Conservation (phyloP, 1,140 invertebrate genomes). For the Epicauta chinensis region DNA sequence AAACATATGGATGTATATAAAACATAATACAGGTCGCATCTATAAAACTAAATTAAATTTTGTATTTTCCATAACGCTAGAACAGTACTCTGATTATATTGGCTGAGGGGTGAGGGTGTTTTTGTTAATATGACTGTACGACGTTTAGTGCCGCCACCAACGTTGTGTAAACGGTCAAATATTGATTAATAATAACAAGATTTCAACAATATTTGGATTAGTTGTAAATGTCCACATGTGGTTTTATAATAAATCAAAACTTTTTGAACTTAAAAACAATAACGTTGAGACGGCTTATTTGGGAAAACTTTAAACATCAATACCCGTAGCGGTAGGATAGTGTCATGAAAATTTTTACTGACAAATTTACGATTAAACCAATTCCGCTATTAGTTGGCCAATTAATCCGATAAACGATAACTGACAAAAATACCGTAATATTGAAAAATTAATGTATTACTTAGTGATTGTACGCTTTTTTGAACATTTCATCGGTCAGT, state of each 20-base stretch:
- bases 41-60: slow-evolving; percentile 37
- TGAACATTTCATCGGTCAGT: slow-evolving; percentile 15
- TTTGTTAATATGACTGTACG: slow-evolving; percentile 2
- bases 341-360: too few relatives aligned
- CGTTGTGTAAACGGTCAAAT: too few relatives aligned
- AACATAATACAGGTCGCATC: slow-evolving; percentile 18
- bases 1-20: slow-evolving; percentile 27
- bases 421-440: slow-evolving; percentile 9
- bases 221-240: too few relatives aligned
- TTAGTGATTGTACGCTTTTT: slow-evolving; percentile 14
- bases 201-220: too few relatives aligned
- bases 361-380: too few relatives aligned
- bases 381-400: slow-evolving; percentile 9
- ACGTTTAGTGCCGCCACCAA: slow-evolving; percentile 2
- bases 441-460: slow-evolving; percentile 9
- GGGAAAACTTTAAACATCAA: too few relatives aligned
- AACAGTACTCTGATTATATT: slow-evolving; percentile 19
- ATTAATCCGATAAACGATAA: neutral
- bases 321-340: too few relatives aligned
- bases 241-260: too few relatives aligned
- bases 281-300: too few relatives aligned
- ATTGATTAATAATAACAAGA: too few relatives aligned
- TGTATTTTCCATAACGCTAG: slow-evolving; percentile 27
- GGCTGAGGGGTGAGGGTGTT: slow-evolving; percentile 1
- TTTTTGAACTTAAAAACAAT: too few relatives aligned